phyloP scores from a whole-genome alignment of 2,797 vertebrate genomes.

The Spheniscus humboldti region DNA sequence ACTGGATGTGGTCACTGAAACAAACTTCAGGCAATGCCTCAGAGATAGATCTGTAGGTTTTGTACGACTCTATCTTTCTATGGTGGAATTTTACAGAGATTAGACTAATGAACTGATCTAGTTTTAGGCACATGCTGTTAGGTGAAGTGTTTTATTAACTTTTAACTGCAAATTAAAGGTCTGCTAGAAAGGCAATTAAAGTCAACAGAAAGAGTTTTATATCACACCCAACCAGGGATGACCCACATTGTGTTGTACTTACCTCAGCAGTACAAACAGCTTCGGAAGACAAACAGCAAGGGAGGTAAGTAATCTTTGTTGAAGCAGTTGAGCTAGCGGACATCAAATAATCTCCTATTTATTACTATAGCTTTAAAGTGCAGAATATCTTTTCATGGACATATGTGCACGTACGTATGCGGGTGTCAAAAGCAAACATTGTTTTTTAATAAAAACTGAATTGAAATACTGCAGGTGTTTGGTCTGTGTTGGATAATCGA shows the following conservation, averaged over 20 bases:
- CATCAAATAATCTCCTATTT: neutral
- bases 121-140: neutral
- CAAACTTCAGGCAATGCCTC: neutral
- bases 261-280: neutral
- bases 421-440: neutral
- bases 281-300: neutral
- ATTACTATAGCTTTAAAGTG: neutral
- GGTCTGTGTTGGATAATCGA: neutral
- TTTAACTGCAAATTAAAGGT: conserved; percentile 21
- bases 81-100: neutral
- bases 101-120: neutral
- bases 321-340: neutral
- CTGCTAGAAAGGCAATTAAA: neutral
- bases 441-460: neutral
- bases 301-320: neutral
- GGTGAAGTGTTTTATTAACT: conserved; percentile 11
- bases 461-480: neutral
- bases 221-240: neutral
- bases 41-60: neutral
- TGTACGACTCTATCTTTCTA: neutral
- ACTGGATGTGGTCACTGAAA: neutral
- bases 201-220: neutral
- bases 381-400: neutral
- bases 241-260: neutral
- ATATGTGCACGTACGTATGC: neutral